Base-by-base conservation (phyloP, 2,797 vertebrate species). In the Acanthurus tractus region DNA sequence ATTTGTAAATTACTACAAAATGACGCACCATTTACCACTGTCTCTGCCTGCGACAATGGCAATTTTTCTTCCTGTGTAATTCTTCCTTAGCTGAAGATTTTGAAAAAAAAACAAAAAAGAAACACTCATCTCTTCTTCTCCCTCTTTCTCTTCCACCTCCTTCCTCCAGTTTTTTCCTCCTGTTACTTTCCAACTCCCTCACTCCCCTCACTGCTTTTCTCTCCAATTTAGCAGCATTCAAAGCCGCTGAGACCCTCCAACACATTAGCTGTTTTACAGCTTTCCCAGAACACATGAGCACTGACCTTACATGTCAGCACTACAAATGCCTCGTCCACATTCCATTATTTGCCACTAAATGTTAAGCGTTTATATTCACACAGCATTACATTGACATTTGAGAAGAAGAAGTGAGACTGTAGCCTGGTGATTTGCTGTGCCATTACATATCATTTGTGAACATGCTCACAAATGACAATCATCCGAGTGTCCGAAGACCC, bases 1-100 rank as follows among this genome's bases (percentile, higher is more conserved):
- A 95, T 96, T 95, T 95, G 94, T 95, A 96, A 96, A 96, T 95
- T 93, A 95, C 93, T 91, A 89, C 90, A 93, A 93, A 95, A 95
- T 93, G 93, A 95, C 84, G 91, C 91, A 38, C 82, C 94, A 95
- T 96, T 96, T 96, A 94, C 94, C 93, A 94, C 91, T 93, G 94
- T 95, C 95, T 90, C 89, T 83, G 85, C 74, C 86, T 59, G 74
- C 71, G 86, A 95, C 92, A 94, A 93, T 91, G 91, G 93, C 87
- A 68, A 95, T 96, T 95, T 94, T 94, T 95, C 95, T 95, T 93
- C 88, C 76, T 42, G 84, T 81, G 86, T 92, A 88, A 92, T 92
- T 92, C 89, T 86, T 80, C 78, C 70, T 79, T 84, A 83, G 81
- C 82, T 7, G 44, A 76, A 53, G 77, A 85, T 81, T 81, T 70